Evolutionary conservation across 2,113 vertebrate species (phyloP).

Genomic region (Neogobius melanostomus): DNA sequence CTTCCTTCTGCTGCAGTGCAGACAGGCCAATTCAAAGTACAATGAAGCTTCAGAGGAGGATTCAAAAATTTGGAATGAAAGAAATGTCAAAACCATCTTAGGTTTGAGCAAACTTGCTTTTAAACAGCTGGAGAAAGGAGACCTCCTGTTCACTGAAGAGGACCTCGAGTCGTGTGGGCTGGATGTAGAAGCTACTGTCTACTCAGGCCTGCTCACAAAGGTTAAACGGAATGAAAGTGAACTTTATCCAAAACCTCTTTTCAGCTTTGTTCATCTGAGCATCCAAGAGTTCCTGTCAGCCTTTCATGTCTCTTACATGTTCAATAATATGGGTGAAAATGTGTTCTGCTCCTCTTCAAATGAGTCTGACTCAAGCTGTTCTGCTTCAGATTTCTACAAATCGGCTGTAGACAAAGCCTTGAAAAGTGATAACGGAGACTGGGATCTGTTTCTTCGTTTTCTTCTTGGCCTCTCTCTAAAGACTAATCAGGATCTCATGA

Average conservation of each 20-base stretch:
- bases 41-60: background rate
- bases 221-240: background rate
- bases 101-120: slow-evolving; percentile 41
- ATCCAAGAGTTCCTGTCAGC: slow-evolving; percentile 56
- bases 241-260: background rate
- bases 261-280: slow-evolving; percentile 49
- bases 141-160: slow-evolving; percentile 16
- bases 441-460: slow-evolving; percentile 58
- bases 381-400: slow-evolving; percentile 16
- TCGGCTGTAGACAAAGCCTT: slow-evolving; percentile 35
- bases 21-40: slow-evolving; percentile 45
- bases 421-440: slow-evolving; percentile 17
- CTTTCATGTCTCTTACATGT: slow-evolving; percentile 21
- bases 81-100: slow-evolving; percentile 31
- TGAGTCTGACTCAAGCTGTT: rapidly evolving
- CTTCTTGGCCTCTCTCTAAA: slow-evolving; percentile 50
- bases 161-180: rapidly evolving
- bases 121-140: slow-evolving; percentile 8
- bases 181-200: slow-evolving; percentile 25
- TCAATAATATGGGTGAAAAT: slow-evolving; percentile 17
- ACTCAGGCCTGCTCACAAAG: slow-evolving; percentile 51
- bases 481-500: slow-evolving; percentile 19
- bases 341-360: background rate
- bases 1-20: slow-evolving; percentile 44
- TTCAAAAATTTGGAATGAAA: slow-evolving; percentile 10